phyloP scores from a whole-genome alignment of 1,140 invertebrate genomes.

The Caenorhabditis tropicalis region DNA sequence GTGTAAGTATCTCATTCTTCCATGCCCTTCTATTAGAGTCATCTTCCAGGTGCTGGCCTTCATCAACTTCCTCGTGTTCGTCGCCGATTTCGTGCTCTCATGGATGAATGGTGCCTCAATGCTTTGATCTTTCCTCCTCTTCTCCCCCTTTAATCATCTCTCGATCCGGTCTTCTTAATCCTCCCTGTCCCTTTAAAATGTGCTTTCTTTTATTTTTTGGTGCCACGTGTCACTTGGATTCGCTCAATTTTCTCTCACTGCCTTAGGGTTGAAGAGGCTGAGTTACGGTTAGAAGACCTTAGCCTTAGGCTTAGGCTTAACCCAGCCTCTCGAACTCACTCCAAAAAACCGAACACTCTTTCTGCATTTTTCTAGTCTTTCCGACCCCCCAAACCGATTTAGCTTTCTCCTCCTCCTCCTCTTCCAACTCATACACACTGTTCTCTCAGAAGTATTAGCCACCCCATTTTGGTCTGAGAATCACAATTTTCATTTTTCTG shows the following conservation, averaged over 20 bases:
- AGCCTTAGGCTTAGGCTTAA: too few species aligned
- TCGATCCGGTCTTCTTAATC: conserved; percentile 5
- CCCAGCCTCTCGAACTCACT: neutral
- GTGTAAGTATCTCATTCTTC: conserved; percentile 45
- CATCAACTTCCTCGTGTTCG: conserved; percentile 48
- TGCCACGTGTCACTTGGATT: conserved; percentile 25
- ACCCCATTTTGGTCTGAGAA: neutral
- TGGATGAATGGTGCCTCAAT: conserved; percentile 47
- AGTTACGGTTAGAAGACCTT: too few species aligned
- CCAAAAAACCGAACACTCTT: conserved; percentile 24
- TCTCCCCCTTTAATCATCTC: neutral
- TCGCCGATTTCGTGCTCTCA: conserved; percentile 48
- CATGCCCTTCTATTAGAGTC: neutral
- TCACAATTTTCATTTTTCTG: neutral
- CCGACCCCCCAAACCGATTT: conserved; percentile 26
- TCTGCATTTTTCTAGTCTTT: conserved; percentile 25
- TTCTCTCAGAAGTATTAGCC: conserved; percentile 25
- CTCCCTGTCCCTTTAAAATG: neutral
- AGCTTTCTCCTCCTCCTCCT: neutral
- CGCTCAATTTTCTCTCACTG: neutral
- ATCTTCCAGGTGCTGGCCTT: conserved; percentile 48
- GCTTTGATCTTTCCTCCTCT: conserved; percentile 38
- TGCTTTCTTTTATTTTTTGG: neutral
- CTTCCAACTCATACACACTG: neutral
- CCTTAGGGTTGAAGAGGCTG: too few species aligned